Base-by-base conservation (phyloP, 2,113 vertebrate species). In the Herpailurus yagouaroundi region DNA sequence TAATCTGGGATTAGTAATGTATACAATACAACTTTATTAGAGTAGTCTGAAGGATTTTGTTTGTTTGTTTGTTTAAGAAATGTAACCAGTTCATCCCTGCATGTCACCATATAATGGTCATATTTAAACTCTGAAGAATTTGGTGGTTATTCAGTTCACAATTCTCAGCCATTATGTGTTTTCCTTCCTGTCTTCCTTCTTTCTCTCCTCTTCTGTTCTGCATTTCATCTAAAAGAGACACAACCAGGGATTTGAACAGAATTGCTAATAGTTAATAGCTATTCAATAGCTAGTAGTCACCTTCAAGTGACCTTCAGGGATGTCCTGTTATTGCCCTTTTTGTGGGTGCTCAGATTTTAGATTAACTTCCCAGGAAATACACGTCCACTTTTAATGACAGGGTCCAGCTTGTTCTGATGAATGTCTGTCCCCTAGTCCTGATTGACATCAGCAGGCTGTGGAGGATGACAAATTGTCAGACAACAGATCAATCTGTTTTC, bases 401-500 rank as follows among this genome's bases (percentile, higher is more conserved):
- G 19, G 89, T 87, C 91, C 91, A 86, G 55, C 33, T 95, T 97
- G 91, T 95, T 97, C 74, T 98, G 97, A 98, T 96, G 80, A 98
- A 98, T 97, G 74, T 94, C 97, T 97, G 97, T 98, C 98, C 97
- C 97, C 98, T 98, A 89, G 33, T 91, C 77, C 97, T 99, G 98
- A 98, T 98, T 99, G 98, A 99, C 84, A 98, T 95, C 93, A 92
- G 66, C 82, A 94, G 96, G 79, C 83, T 98, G 96, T 86, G 82
- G 92, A 97, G 86, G 95, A 92, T 99, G 99, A 99, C 98, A 98
- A 98, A 98, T 98, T 99, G 98, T 98, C 97, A 98, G 98, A 98
- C 97, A 97, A 98, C 98, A 98, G 98, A 99, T 99, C 99, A 99
- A 99, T 99, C 99, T 98, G 97, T 98, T 97, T 98, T 98, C 95